A percentile compares a stretch with the other conserved stretches of the same genome.
Evolutionary conservation across 1,140 invertebrate genomes (phyloP).

Genomic region (Drosophila kohkoa): DNA sequence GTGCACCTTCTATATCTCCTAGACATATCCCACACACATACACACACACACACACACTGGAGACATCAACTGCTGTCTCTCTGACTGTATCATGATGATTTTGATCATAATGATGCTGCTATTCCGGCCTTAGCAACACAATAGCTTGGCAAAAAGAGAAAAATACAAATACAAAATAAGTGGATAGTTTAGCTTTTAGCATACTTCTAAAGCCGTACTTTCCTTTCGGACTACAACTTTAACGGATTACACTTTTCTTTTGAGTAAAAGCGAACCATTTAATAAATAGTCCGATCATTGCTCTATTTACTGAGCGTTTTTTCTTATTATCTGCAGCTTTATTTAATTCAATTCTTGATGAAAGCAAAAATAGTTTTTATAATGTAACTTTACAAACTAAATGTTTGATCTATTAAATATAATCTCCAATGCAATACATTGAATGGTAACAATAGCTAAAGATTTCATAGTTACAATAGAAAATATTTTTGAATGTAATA

Average conservation of each 20-base stretch:
- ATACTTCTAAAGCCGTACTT: not conserved
- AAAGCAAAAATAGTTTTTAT: too few relatives aligned
- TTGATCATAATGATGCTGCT: slow-evolving; percentile 7
- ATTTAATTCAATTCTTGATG: too few relatives aligned
- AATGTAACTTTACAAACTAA: too few relatives aligned
- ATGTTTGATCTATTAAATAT: too few relatives aligned
- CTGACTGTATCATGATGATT: slow-evolving; percentile 16
- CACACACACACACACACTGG: not conserved
- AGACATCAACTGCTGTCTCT: slow-evolving; percentile 9
- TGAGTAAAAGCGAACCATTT: too few relatives aligned
- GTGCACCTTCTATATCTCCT: slow-evolving; percentile 14
- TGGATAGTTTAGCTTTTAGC: not conserved
- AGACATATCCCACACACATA: not conserved
- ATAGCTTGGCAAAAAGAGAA: slow-evolving; percentile 14
- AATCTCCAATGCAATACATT: too few relatives aligned
- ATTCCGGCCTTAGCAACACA: slow-evolving; percentile 33
- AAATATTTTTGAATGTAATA: too few relatives aligned
- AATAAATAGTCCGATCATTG: too few relatives aligned
- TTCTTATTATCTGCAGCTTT: too few relatives aligned
- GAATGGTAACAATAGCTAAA: too few relatives aligned
- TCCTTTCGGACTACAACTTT: not conserved
- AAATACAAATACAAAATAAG: slow-evolving; percentile 4
- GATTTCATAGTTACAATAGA: too few relatives aligned
- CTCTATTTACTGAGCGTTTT: too few relatives aligned
- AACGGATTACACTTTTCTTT: not conserved